Conservation (phyloP, 1,140 invertebrate species). For the Penaeus vannamei region DNA sequence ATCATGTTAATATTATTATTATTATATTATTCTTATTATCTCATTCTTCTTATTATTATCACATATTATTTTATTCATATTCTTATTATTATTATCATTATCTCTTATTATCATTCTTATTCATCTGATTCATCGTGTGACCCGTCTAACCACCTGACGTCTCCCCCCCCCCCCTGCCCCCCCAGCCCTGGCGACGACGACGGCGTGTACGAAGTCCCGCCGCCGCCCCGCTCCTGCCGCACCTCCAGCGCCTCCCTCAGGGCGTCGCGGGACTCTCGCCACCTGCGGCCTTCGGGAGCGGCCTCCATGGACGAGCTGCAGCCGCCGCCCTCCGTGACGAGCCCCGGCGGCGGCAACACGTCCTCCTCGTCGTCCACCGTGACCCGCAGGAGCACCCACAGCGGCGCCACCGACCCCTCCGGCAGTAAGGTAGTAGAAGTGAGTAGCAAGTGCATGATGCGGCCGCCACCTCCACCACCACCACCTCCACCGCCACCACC, state of each 20-base stretch:
- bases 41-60: no score
- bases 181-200: constrained; percentile 55
- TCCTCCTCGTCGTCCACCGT: constrained; percentile 41
- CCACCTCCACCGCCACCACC: constrained; percentile 36
- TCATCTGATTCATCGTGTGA: background rate
- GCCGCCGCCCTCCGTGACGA: background rate
- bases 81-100: no score
- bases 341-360: constrained; percentile 32
- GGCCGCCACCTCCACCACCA: constrained; percentile 45
- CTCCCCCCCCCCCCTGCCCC: background rate
- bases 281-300: constrained; percentile 39
- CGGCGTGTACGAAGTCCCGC: constrained; percentile 58
- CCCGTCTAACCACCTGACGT: background rate
- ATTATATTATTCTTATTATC: no score
- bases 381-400: constrained; percentile 24
- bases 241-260: constrained; percentile 51
- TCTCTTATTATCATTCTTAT: no score
- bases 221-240: constrained; percentile 54
- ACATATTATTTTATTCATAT: no score
- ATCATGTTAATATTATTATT: no score
- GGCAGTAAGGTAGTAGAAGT: constrained; percentile 65
- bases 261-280: constrained; percentile 50
- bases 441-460: constrained; percentile 61
- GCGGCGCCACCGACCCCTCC: constrained; percentile 42
- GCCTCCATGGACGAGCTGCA: constrained; percentile 48